Evolutionary conservation across 2,113 vertebrate genomes (phyloP).

Genomic region (Halcyon malimbica): DNA sequence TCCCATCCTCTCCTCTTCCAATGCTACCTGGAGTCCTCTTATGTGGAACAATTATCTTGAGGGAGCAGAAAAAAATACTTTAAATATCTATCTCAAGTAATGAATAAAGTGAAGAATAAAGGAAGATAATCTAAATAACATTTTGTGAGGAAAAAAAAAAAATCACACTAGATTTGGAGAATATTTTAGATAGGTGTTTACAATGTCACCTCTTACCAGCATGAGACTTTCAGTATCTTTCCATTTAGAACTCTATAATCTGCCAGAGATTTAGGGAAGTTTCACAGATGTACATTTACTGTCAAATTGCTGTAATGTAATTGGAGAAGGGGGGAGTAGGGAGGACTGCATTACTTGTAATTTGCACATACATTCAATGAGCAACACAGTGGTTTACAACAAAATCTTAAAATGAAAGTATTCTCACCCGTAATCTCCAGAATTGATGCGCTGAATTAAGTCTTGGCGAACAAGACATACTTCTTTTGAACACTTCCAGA

Average conservation of each 20-base stretch:
- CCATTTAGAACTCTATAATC: background rate
- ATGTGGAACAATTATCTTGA: background rate
- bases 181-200: background rate
- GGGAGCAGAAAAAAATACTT: background rate
- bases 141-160: background rate
- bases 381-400: background rate
- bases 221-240: background rate
- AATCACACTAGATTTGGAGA: background rate
- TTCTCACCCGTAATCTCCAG: constrained; percentile 76
- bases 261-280: background rate
- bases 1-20: background rate
- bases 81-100: background rate
- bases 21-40: background rate
- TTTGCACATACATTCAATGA: background rate
- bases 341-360: background rate
- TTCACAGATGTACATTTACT: background rate
- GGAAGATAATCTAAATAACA: background rate
- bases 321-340: background rate
- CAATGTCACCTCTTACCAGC: background rate
- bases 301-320: background rate
- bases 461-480: constrained; percentile 71
- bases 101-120: background rate
- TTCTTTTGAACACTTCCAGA: constrained; percentile 73
- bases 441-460: constrained; percentile 74
- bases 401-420: background rate